These are phyloP conservation scores for Phenganax marumi DNA, from an alignment of 92 coral and sea anemone species.

Conservation along the genomic window DNA sequence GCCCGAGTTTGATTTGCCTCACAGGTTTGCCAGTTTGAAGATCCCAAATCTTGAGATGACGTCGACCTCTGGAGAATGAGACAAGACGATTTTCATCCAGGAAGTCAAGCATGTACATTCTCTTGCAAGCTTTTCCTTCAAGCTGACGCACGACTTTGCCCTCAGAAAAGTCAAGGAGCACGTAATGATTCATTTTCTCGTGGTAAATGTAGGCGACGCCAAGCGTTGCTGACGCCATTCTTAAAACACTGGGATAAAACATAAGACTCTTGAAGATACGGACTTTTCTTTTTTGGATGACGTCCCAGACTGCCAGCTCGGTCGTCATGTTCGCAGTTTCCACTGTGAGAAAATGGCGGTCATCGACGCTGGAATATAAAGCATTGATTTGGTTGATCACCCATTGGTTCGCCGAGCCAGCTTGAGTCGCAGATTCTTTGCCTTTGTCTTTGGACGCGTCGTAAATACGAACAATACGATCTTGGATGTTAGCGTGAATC, in stretches of 20 bases:
- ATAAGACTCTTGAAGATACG: constrained; percentile 53
- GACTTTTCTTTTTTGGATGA: constrained; percentile 62
- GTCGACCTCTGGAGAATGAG: constrained; percentile 82
- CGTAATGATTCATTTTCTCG: constrained; percentile 74
- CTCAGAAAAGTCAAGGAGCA: constrained; percentile 69
- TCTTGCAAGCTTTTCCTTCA: constrained; percentile 87
- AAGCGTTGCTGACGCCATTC: constrained; percentile 69
- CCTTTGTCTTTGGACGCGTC: constrained; percentile 83
- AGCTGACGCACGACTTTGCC: constrained; percentile 73
- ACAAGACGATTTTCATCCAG: constrained; percentile 72
- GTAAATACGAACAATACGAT: constrained; percentile 75
- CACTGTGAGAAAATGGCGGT: constrained; percentile 68
- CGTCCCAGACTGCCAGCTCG: constrained; percentile 75
- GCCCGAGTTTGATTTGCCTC: constrained; percentile 68
- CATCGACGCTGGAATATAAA: constrained; percentile 67
- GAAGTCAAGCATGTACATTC: constrained; percentile 84
- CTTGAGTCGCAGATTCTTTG: constrained; percentile 69
- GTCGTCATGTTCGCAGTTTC: constrained; percentile 63
- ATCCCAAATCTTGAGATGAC: constrained; percentile 87
- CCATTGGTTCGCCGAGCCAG: constrained; percentile 28
- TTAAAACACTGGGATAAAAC: constrained; percentile 68
- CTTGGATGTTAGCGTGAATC: constrained; percentile 58
- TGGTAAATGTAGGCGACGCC: constrained; percentile 79
- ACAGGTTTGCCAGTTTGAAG: constrained; percentile 73
- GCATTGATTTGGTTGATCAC: constrained; percentile 73